A percentile compares a stretch with the other conserved stretches of the same genome.
These are phyloP conservation scores for Procambarus virginalis DNA, from an alignment of 1,140 invertebrate genomes.

Conservation along the genomic window DNA sequence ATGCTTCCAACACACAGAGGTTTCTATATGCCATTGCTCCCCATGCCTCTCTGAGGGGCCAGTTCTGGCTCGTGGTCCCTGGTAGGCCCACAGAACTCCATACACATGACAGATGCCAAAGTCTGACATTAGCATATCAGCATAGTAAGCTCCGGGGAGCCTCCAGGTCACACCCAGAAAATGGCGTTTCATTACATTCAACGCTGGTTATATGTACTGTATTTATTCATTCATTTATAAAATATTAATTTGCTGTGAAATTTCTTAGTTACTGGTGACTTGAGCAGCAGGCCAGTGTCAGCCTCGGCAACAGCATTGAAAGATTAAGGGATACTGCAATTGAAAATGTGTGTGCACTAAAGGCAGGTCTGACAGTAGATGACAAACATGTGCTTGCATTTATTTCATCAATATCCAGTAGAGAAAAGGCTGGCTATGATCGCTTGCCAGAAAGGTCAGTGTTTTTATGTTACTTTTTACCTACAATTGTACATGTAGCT, in stretches of 20 bases:
- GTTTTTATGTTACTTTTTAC: background rate
- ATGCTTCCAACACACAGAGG: no score
- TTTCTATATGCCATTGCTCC: no score
- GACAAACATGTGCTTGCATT: conserved; percentile 92
- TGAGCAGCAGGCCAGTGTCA: conserved; percentile 70
- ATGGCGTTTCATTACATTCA: no score
- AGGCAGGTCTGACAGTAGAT: conserved; percentile 90
- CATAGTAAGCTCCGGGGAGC: no score
- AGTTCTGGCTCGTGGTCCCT: no score
- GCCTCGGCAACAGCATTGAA: conserved; percentile 82
- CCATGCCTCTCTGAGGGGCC: no score
- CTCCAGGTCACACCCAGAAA: no score
- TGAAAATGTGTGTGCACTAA: conserved; percentile 94
- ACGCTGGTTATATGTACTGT: no score
- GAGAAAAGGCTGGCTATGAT: conserved; percentile 65
- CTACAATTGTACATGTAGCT: no score
- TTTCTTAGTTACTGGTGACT: conserved; percentile 49
- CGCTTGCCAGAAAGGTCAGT: conserved; percentile 59
- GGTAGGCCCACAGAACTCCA: no score
- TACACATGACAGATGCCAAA: no score
- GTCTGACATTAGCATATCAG: no score
- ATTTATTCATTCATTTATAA: background rate
- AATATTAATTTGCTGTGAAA: background rate
- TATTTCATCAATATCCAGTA: conserved; percentile 79
- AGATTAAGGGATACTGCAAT: conserved; percentile 93